Conservation (phyloP, 1,140 invertebrate species). For the Oncopodura yosiiana region DNA sequence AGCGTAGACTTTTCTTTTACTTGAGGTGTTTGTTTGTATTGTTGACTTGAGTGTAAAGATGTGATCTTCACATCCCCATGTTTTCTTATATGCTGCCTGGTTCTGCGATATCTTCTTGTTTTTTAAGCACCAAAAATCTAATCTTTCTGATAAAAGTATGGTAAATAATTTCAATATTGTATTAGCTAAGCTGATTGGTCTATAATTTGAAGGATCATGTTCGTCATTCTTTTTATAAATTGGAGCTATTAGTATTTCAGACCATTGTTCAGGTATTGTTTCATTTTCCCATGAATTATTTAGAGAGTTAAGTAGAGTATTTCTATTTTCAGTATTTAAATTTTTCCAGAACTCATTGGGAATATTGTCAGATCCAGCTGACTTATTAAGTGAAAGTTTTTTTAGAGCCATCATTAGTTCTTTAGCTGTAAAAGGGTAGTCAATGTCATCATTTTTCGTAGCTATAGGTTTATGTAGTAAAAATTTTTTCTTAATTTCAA, state of each 20-base stretch:
- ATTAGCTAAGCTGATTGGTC: constrained; percentile 11
- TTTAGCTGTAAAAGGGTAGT: background rate
- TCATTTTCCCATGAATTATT: background rate
- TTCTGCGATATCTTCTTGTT: constrained; percentile 10
- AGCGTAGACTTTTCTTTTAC: constrained; percentile 26
- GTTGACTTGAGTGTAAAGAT: constrained; percentile 6
- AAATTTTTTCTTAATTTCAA: no score
- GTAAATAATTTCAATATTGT: constrained; percentile 16
- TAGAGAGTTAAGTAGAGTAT: background rate
- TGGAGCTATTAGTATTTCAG: constrained; percentile 8
- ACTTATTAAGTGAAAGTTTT: constrained; percentile 2
- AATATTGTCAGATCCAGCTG: constrained; percentile 7
- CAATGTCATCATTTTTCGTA: no score
- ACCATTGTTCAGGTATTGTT: background rate
- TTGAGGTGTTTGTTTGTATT: background rate
- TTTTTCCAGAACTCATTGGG: constrained; percentile 20
- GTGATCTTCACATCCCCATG: constrained; percentile 6
- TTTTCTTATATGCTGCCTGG: constrained; percentile 17
- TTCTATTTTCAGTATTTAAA: background rate
- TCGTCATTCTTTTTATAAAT: constrained; percentile 15
- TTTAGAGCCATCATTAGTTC: constrained; percentile 9
- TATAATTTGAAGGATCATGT: constrained; percentile 8
- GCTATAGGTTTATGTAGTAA: no score
- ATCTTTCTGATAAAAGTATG: constrained; percentile 2
- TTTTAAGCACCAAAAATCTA: background rate